Conservation (phyloP, 1,140 invertebrate genomes). For the Polyergus mexicanus region DNA sequence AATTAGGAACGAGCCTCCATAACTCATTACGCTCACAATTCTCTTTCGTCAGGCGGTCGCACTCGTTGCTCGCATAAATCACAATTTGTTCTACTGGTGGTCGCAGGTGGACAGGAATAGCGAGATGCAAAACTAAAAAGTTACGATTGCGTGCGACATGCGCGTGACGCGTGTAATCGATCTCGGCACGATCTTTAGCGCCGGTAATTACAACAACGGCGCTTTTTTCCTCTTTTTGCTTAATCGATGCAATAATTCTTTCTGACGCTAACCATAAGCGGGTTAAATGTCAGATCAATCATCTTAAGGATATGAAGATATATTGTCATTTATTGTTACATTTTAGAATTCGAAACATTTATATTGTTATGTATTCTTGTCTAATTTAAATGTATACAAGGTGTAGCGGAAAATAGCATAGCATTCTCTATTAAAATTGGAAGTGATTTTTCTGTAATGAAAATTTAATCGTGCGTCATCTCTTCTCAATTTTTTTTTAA, state of each 20-base stretch:
- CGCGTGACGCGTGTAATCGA: conserved; percentile 57
- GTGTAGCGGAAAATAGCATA: not conserved
- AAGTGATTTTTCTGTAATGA: not conserved
- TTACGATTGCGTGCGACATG: conserved; percentile 14
- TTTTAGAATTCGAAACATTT: not conserved
- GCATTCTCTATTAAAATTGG: not conserved
- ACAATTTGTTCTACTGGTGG: conserved; percentile 70
- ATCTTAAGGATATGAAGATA: not conserved
- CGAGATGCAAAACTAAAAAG: conserved; percentile 64
- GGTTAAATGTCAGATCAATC: not conserved
- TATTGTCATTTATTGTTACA: not conserved
- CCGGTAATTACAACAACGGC: conserved; percentile 20
- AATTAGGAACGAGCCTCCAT: conserved; percentile 69
- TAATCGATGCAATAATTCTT: conserved; percentile 26
- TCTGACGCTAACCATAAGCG: not conserved
- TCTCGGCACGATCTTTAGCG: conserved; percentile 33
- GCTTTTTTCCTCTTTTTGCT: not conserved
- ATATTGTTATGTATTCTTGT: not conserved
- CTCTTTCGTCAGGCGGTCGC: conserved; percentile 73
- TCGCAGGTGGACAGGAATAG: conserved; percentile 66
- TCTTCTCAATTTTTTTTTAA: not conserved
- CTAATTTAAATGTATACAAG: not conserved
- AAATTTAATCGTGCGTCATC: not conserved
- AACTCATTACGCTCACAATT: conserved; percentile 74
- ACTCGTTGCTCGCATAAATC: conserved; percentile 69